Percentiles rank a stretch among this genome's conserved stretches.
Evolutionary conservation across 2,888 invertebrate species (phyloP).

Genomic region (Corbicula japonica): DNA sequence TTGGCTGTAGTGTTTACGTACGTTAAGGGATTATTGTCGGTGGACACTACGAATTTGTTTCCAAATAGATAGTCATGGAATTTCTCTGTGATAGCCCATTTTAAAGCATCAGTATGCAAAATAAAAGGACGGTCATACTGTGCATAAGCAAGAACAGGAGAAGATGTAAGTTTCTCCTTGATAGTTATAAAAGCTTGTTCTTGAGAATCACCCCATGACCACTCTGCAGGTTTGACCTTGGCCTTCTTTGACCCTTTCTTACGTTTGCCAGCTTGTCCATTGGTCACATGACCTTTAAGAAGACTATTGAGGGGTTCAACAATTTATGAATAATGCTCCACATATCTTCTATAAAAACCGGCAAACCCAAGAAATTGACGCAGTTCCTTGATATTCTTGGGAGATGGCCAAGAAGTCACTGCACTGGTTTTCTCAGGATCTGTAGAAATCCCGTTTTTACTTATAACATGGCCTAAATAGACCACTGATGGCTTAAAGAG

Average conservation of each 20-base stretch:
- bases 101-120: constrained; percentile 52
- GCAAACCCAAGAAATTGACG: constrained; percentile 38
- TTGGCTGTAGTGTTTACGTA: constrained; percentile 48
- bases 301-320: constrained; percentile 27
- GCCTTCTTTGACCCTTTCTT: background rate
- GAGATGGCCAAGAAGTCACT: constrained; percentile 14
- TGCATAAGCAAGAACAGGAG: constrained; percentile 24
- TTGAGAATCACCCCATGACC: constrained; percentile 14
- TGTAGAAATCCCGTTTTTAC: too few species aligned
- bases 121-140: constrained; percentile 23
- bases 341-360: constrained; percentile 37
- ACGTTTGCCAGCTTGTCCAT: too few species aligned
- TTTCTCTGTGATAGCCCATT: constrained; percentile 66
- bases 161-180: too few species aligned
- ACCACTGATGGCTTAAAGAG: constrained; percentile 35
- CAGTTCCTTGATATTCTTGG: constrained; percentile 35
- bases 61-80: constrained; percentile 53
- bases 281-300: constrained; percentile 14
- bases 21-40: constrained; percentile 54
- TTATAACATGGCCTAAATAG: constrained; percentile 61
- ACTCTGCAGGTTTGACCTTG: too few species aligned
- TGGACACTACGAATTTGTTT: constrained; percentile 45
- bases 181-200: constrained; percentile 11
- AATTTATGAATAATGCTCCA: constrained; percentile 28
- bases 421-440: constrained; percentile 25